Conservation (phyloP, 2,888 invertebrate species). For the Sepioteuthis lessoniana region DNA sequence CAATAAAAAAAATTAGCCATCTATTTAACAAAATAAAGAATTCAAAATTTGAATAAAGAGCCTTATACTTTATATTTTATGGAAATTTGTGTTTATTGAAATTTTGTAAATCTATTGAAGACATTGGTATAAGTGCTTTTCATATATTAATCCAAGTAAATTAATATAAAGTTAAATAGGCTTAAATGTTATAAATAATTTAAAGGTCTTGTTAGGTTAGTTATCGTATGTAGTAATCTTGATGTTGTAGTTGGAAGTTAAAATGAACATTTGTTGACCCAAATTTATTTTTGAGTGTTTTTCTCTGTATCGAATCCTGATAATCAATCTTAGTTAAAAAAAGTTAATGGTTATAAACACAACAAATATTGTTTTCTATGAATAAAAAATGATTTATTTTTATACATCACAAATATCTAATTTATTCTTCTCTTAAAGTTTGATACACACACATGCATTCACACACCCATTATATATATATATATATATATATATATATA, state of each 20-base stretch:
- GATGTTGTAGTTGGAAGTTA: background rate
- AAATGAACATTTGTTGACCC: background rate
- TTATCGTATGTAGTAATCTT: too few relatives aligned
- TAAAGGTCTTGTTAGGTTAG: background rate
- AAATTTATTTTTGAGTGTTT: background rate
- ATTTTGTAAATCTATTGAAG: background rate
- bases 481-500: too few relatives aligned
- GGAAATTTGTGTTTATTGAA: background rate
- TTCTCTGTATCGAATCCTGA: background rate
- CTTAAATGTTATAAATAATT: too few relatives aligned
- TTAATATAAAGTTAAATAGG: background rate
- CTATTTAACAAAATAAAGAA: background rate
- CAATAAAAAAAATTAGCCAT: too few relatives aligned
- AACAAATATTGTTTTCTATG: background rate
- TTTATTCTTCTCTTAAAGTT: too few relatives aligned
- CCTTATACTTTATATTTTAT: background rate
- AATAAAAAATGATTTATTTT: background rate
- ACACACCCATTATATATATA: too few relatives aligned
- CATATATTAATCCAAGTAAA: background rate
- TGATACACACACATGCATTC: too few relatives aligned
- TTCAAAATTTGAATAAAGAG: background rate
- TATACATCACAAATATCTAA: too few relatives aligned
- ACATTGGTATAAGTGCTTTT: background rate
- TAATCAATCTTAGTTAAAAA: background rate
- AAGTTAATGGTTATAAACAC: background rate